These are phyloP conservation scores for Taurulus bubalis DNA, from an alignment of 2,113 vertebrate species.

Conservation along the genomic window DNA sequence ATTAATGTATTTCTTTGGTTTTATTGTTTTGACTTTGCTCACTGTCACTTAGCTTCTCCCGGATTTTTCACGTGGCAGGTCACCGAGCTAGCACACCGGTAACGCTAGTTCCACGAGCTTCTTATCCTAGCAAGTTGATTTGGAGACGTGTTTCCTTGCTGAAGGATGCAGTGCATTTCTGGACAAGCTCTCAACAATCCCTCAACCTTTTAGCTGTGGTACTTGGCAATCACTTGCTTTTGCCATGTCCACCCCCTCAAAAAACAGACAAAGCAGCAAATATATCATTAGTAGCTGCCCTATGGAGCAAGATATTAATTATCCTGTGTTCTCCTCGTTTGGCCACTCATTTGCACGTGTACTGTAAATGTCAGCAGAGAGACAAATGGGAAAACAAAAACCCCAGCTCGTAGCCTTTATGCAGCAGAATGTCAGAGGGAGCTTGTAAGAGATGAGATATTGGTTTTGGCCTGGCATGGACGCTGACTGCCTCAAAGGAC, in stretches of 20 bases:
- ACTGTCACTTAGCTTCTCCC: neutral
- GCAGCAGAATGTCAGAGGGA: slow-evolving; percentile 75
- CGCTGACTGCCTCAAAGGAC: slow-evolving; percentile 67
- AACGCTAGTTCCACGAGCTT: neutral
- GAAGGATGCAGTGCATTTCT: neutral
- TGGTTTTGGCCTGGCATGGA: slow-evolving; percentile 67
- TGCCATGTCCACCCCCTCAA: slow-evolving; percentile 47
- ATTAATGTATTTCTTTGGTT: neutral
- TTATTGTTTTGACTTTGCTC: neutral
- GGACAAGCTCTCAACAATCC: slow-evolving; percentile 28
- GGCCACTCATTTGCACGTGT: slow-evolving; percentile 80
- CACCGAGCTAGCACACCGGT: neutral
- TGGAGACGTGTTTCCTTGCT: neutral
- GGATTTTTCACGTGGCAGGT: neutral
- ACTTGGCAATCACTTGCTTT: slow-evolving; percentile 38
- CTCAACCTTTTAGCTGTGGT: slow-evolving; percentile 52
- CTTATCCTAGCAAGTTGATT: slow-evolving; percentile 11
- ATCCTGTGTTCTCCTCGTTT: slow-evolving; percentile 75
- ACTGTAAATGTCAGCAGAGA: slow-evolving; percentile 81
- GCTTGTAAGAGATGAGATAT: slow-evolving; percentile 79
- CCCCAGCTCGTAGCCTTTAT: slow-evolving; percentile 68
- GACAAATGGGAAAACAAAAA: slow-evolving; percentile 81
- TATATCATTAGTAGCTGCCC: slow-evolving; percentile 75
- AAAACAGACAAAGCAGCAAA: slow-evolving; percentile 68
- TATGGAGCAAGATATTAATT: slow-evolving; percentile 76